Evolutionary conservation across 1,140 invertebrate species (phyloP).

Genomic region (Matsumurasca onukii): DNA sequence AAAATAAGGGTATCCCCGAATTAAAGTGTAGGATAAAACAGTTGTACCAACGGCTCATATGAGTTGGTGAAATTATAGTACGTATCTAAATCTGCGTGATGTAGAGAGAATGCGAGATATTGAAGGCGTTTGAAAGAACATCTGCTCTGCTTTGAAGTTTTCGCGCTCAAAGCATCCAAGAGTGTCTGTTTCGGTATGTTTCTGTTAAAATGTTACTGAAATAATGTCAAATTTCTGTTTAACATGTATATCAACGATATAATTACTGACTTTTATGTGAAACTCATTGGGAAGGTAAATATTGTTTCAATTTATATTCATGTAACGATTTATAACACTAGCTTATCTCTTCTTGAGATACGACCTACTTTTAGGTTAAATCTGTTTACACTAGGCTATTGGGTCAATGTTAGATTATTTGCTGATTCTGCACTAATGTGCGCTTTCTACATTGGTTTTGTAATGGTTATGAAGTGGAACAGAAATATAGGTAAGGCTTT

Average conservation of each 20-base stretch:
- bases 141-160: too few relatives aligned
- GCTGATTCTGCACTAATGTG: constrained; percentile 13
- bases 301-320: not conserved
- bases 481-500: too few relatives aligned
- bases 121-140: too few relatives aligned
- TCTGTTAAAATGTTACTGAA: not conserved
- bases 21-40: too few relatives aligned
- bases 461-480: too few relatives aligned
- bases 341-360: not conserved
- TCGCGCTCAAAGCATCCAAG: constrained; percentile 14
- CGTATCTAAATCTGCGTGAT: too few relatives aligned
- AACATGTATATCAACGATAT: constrained; percentile 75
- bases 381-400: constrained; percentile 24
- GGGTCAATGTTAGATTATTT: constrained; percentile 10
- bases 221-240: not conserved
- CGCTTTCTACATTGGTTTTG: too few relatives aligned
- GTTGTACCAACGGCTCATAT: too few relatives aligned
- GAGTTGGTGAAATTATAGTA: too few relatives aligned
- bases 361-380: constrained; percentile 18
- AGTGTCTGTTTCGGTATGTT: not conserved
- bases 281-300: constrained; percentile 65
- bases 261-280: constrained; percentile 79
- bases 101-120: too few relatives aligned
- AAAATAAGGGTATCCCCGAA: too few relatives aligned
- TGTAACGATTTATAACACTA: not conserved